These are phyloP conservation scores for Chromis chromis DNA, from an alignment of 2,797 vertebrate species.

Conservation along the genomic window DNA sequence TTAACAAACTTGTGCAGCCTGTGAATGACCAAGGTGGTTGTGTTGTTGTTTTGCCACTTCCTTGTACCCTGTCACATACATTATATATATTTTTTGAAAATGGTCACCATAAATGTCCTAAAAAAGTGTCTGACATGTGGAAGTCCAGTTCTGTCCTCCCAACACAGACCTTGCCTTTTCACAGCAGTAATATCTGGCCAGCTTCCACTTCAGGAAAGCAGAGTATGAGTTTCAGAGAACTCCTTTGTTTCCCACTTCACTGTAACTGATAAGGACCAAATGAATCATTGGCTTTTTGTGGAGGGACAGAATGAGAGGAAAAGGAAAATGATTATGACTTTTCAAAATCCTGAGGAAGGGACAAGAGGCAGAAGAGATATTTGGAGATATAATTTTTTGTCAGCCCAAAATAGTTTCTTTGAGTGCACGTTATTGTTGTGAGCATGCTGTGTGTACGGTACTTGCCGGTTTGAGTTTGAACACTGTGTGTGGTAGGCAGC, in stretches of 20 bases:
- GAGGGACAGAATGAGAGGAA: constrained; percentile 70
- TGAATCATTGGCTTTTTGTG: constrained; percentile 69
- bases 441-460: constrained; percentile 8
- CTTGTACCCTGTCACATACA: no score
- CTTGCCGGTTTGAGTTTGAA: constrained; percentile 25
- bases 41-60: no score
- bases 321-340: constrained; percentile 62
- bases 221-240: constrained; percentile 62
- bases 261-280: constrained; percentile 73
- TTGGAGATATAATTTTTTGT: constrained; percentile 42
- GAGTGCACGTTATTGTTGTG: constrained; percentile 29
- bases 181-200: constrained; percentile 49
- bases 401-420: constrained; percentile 47
- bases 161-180: constrained; percentile 18
- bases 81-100: no score
- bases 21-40: no score
- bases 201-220: constrained; percentile 64
- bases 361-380: constrained; percentile 50
- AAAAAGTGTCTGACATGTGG: constrained; percentile 17
- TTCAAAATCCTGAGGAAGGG: constrained; percentile 58
- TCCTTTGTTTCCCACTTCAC: constrained; percentile 76
- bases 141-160: constrained; percentile 16
- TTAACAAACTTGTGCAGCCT: no score
- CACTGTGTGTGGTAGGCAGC: not conserved
- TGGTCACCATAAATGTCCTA: constrained; percentile 5